Evolutionary conservation across 2,797 vertebrate species (phyloP).

Genomic region (Gallinago solitaria): DNA sequence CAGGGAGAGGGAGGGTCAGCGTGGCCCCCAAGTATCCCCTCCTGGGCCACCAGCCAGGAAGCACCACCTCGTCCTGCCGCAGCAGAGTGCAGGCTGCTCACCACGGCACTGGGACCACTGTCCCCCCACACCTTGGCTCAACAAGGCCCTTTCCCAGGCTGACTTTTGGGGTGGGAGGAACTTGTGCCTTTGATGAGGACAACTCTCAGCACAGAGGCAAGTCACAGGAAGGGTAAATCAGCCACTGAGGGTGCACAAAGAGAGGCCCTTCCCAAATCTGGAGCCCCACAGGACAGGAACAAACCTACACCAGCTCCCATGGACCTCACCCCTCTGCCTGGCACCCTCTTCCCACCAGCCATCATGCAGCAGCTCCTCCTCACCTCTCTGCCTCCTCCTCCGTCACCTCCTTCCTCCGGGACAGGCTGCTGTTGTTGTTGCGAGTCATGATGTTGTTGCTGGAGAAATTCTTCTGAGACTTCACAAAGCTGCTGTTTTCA

Average conservation of each 20-base stretch:
- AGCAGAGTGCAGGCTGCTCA: accelerated
- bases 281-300: background rate
- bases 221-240: background rate
- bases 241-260: accelerated
- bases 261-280: accelerated
- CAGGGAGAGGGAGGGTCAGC: background rate
- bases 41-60: accelerated
- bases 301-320: background rate
- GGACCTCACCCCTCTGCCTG: background rate
- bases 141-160: too few relatives aligned
- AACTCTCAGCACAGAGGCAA: background rate
- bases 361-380: background rate
- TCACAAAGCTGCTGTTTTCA: conserved; percentile 79
- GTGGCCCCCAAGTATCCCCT: accelerated
- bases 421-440: conserved; percentile 45
- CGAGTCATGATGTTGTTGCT: conserved; percentile 79
- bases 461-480: conserved; percentile 90
- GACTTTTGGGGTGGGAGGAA: background rate
- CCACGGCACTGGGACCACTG: accelerated
- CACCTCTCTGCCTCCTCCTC: conserved; percentile 96
- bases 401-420: conserved; percentile 83
- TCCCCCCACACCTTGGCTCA: background rate
- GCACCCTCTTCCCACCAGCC: background rate
- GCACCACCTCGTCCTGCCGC: background rate
- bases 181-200: background rate